phyloP scores from a whole-genome alignment of 2,888 invertebrate species.

The Sphecodes monilicornis region DNA sequence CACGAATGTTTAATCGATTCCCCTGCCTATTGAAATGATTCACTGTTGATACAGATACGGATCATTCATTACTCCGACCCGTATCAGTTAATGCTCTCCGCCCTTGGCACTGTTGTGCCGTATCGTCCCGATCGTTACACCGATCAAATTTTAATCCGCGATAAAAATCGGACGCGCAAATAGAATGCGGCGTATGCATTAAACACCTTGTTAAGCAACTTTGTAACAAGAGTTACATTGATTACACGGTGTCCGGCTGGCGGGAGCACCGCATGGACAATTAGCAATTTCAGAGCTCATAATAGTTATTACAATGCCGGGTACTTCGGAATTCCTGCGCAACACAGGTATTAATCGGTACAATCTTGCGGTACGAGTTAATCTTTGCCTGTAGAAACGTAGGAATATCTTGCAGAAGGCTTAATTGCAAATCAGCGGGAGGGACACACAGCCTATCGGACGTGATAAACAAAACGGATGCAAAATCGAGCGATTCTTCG shows the following conservation, averaged over 20 bases:
- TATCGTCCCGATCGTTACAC: neutral
- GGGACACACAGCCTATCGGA: neutral
- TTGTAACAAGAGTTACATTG: neutral
- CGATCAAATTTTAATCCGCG: neutral
- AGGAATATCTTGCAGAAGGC: neutral
- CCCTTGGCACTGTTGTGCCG: neutral
- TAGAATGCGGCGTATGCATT: neutral
- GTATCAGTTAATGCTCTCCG: slow-evolving; percentile 8
- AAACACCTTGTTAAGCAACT: neutral
- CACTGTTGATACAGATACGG: neutral
- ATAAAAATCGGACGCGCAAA: neutral
- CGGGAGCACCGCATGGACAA: neutral
- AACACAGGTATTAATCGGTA: neutral
- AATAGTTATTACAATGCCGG: slow-evolving; percentile 1
- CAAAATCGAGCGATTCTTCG: slow-evolving; percentile 14
- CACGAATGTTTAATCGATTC: slow-evolving; percentile 4
- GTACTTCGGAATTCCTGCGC: neutral
- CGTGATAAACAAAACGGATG: slow-evolving; percentile 5
- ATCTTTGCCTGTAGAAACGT: slow-evolving; percentile 5
- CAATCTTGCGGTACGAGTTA: slow-evolving; percentile 19
- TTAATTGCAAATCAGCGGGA: slow-evolving; percentile 23
- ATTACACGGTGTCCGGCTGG: neutral
- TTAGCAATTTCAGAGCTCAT: neutral
- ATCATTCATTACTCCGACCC: neutral
- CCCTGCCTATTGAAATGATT: neutral